Base-by-base conservation (phyloP, 2,797 vertebrate species). In the Eurystomus glaucurus region DNA sequence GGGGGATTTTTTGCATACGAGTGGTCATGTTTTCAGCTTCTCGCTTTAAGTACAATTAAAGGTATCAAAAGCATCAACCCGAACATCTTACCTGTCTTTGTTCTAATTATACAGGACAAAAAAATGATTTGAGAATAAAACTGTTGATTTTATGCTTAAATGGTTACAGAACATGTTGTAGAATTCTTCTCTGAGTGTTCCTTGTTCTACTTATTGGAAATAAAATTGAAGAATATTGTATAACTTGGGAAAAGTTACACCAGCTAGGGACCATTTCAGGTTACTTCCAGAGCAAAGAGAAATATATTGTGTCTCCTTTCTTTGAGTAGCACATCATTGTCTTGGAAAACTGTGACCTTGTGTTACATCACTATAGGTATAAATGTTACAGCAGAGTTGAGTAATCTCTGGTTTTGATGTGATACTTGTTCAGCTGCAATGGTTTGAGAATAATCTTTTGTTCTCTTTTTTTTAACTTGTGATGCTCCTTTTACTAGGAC, bases 1-100 rank as follows among this genome's bases (percentile, higher is more conserved):
- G 10, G 37, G 10, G 35, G 4, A 4, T 23, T 75, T n/a, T 82
- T 87, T 62, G n/a, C 7, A 2, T 82, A 29, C 0, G 0, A 11
- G 1, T 45, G 20, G 29, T 62, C 37, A 19, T 37, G 12, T 92
- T 89, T 94, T 66, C 68, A 87, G n/a, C 43, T 82, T 72, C 66
- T 79, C 39, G 9, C 7, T 48, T 48, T 9, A 70, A 71, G 28
- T 60, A 17, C 14, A 64, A 1, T 45, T 37, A 16, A 68, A 91
- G 3, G 12, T 70, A 14, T 78, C 14, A 45, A 46, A 90, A 91
- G 6, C 16, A 9, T 93, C 52, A 93, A 11, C 23, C 16, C 29
- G 29, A 83, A 45, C 16, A 64, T 77, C 17, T 90, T 77, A 12
- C 8, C 39, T 65, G 20, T 41, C 41, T 85, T 72, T 39, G 4